Conservation (phyloP, 1,140 invertebrate genomes). For the Harpegnathos saltator region DNA sequence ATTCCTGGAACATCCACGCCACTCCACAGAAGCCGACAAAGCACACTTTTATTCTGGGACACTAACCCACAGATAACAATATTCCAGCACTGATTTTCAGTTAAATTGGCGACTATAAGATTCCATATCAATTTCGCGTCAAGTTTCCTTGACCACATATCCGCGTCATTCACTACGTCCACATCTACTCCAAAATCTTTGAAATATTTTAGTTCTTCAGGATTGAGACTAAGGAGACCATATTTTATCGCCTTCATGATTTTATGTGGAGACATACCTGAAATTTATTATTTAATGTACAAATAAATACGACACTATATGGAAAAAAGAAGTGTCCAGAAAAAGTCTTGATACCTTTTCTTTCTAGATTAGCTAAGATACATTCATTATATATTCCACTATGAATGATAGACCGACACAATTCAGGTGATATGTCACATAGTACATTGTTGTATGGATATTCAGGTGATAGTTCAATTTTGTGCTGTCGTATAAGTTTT, state of each 20-base stretch:
- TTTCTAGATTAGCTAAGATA: slow-evolving; percentile 56
- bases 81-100: slow-evolving; percentile 47
- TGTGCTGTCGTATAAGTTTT: slow-evolving; percentile 36
- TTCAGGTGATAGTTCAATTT: slow-evolving; percentile 9
- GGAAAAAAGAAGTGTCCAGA: neutral
- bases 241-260: slow-evolving; percentile 73
- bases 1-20: slow-evolving; percentile 68
- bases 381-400: slow-evolving; percentile 65
- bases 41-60: slow-evolving; percentile 42
- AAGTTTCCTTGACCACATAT: slow-evolving; percentile 34
- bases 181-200: slow-evolving; percentile 44
- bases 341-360: slow-evolving; percentile 49
- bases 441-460: neutral
- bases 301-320: neutral
- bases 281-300: slow-evolving; percentile 41
- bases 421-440: neutral
- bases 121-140: slow-evolving; percentile 60
- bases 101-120: slow-evolving; percentile 56
- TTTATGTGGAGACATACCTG: slow-evolving; percentile 58
- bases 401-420: slow-evolving; percentile 50
- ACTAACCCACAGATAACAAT: slow-evolving; percentile 63
- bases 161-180: slow-evolving; percentile 13
- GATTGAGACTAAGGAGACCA: slow-evolving; percentile 62
- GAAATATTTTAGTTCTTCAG: slow-evolving; percentile 60
- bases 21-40: slow-evolving; percentile 59